Evolutionary conservation across 2,797 vertebrate species (phyloP), one percentile per base, ranked within the genome.

Genomic region (Poeciliopsis presidionis): DNA sequence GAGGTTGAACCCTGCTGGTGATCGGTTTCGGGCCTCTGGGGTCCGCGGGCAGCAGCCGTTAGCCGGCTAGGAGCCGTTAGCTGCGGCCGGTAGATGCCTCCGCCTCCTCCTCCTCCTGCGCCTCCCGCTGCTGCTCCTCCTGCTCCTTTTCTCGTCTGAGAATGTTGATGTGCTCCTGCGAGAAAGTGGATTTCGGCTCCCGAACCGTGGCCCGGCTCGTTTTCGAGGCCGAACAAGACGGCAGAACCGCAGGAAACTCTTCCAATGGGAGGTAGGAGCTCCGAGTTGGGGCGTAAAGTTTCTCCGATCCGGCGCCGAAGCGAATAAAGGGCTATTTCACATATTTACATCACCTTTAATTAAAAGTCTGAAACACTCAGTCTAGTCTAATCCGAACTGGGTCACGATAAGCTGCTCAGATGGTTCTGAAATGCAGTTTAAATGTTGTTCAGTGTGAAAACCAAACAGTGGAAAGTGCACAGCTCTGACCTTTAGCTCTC

Each of bases 161-260:
- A 81, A 95, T 95, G 95, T 91, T 95, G 89, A 96, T 95, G 95
- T 96, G 94, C 87, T 96, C 96, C 83, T 94, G 92, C 76, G 95
- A 96, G 59, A 96, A 96, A 93, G 92, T 93, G 92, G 95, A 96
- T 89, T 95, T 95, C 45, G 83, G 94, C 22, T 79, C 94, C 47
- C 94, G 94, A 59, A 92, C 93, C 76, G 94, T 96, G 71, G 90
- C 94, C 76, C 94, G 94, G 88, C 93, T 94, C 20, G 92, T 95
- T 72, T 95, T 89, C 70, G 94, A 95, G 89, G 95, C 95, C 90
- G 96, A 96, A 81, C 94, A 92, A 67, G 94, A 95, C 69, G 89
- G 78, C 82, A 89, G 92, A 75, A 95, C 92, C 88, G 95, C 93
- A 76, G 94, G 93, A 65, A 93, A 93, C 87, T 95, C 96, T 33